Percentiles rank a stretch among this genome's conserved stretches.
Evolutionary conservation across 1,140 invertebrate species (phyloP).

Genomic region (Drosophila neocordata): DNA sequence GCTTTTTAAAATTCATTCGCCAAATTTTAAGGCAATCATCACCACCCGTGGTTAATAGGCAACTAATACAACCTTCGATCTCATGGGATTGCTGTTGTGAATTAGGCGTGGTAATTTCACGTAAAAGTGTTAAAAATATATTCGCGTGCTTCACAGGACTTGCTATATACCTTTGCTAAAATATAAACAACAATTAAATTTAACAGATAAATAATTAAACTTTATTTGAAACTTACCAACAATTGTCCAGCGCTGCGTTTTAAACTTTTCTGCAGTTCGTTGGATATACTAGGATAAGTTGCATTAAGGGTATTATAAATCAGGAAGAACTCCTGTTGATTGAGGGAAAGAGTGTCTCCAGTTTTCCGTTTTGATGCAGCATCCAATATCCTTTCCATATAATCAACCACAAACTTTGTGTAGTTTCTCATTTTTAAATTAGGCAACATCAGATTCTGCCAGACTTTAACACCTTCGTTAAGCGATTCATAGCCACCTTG

Average conservation of each 20-base stretch:
- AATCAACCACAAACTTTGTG: constrained; percentile 87
- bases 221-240: constrained; percentile 48
- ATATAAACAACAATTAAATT: neutral
- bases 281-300: constrained; percentile 69
- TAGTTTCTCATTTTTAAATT: constrained; percentile 89
- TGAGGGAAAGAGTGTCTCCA: constrained; percentile 34
- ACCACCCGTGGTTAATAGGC: constrained; percentile 82
- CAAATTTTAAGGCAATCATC: constrained; percentile 84
- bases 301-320: constrained; percentile 82
- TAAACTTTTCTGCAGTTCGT: constrained; percentile 80
- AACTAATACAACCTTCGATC: constrained; percentile 78
- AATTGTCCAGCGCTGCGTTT: constrained; percentile 77
- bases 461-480: constrained; percentile 89
- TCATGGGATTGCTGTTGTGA: constrained; percentile 39
- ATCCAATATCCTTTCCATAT: constrained; percentile 86
- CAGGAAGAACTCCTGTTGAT: constrained; percentile 81
- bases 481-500: constrained; percentile 89
- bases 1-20: constrained; percentile 84
- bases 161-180: constrained; percentile 65
- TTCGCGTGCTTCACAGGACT: constrained; percentile 65
- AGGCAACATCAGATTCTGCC: constrained; percentile 91
- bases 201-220: neutral
- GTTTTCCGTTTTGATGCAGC: constrained; percentile 55
- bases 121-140: constrained; percentile 69
- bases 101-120: constrained; percentile 39